Percentiles rank a stretch among this genome's conserved stretches.
phyloP scores from a whole-genome alignment of 2,888 invertebrate species.

The Entomobrya multifasciata region DNA sequence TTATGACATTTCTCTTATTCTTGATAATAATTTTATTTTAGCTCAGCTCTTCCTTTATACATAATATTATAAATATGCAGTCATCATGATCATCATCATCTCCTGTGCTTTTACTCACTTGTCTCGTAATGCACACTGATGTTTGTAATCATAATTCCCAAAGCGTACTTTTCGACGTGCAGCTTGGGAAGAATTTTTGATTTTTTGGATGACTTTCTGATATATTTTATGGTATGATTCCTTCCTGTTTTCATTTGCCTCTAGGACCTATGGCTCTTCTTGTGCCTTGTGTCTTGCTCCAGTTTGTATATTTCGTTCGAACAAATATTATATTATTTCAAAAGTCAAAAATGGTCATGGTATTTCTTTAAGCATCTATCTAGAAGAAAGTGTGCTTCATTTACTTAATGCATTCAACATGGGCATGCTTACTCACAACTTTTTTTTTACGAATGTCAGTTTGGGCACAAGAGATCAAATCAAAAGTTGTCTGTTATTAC shows the following conservation, averaged over 20 bases:
- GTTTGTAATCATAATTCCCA: slow-evolving; percentile 52
- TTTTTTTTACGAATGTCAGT: slow-evolving; percentile 17
- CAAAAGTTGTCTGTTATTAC: slow-evolving; percentile 11
- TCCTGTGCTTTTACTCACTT: not conserved
- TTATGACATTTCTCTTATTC: slow-evolving; percentile 45
- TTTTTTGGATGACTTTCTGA: slow-evolving; percentile 54
- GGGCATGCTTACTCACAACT: not conserved
- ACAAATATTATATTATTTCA: not conserved
- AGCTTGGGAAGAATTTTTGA: slow-evolving; percentile 53
- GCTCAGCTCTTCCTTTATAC: not conserved
- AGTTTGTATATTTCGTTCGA: not conserved
- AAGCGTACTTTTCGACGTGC: slow-evolving; percentile 21
- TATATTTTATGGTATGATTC: slow-evolving; percentile 17
- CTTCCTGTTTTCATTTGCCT: slow-evolving; percentile 20
- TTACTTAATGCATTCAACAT: not conserved
- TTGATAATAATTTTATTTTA: slow-evolving; percentile 51
- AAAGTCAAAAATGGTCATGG: slow-evolving; percentile 22
- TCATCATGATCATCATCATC: slow-evolving; percentile 26
- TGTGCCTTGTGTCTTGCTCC: not conserved
- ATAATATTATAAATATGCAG: slow-evolving; percentile 7
- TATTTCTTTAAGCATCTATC: too few relatives aligned
- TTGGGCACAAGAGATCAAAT: slow-evolving; percentile 34
- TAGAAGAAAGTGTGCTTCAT: too few relatives aligned
- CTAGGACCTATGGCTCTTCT: not conserved
- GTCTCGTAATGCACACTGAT: not conserved